Base-by-base conservation (phyloP, 2,888 invertebrate species). In the Limenitis camilla region DNA sequence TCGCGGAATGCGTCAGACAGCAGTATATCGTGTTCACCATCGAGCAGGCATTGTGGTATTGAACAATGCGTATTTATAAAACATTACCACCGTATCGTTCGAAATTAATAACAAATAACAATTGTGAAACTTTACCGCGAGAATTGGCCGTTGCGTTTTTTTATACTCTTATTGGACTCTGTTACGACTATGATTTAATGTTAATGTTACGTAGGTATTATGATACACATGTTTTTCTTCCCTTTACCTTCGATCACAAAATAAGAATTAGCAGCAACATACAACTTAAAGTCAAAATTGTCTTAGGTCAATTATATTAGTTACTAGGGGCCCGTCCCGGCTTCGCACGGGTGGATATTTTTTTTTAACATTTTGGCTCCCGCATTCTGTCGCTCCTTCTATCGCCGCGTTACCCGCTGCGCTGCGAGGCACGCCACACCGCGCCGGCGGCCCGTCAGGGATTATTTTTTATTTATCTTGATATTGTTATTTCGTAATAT, bases 101-200 rank as follows among this genome's bases (percentile, higher is more conserved):
- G 86, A 87, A 86, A 87, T 86, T 86, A 86, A 87, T 86, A 87
- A 87, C 86, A 86, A 87, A 87, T 86, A 86, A 86, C 86, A 86
- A 85, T 84, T 79, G 83, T 83, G 86, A 79, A 85, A 85, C 84
- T 80, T 81, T 82, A 81, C 81, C 81, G 81, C 77, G 82, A 76
- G 84, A 85, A 84, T 82, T 85, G 78, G 78, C 79, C 78, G 75
- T 75, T 80, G 76, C 77, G 77, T 75, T 75, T 56, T 53, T 51
- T 36, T 43, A 44, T 43, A 40, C 30, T 47, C 32, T 43, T 49
- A 29, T 33, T 35, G 29, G 42, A 44, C 11, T 19, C 11, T 46
- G 43, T 50, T 49, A 56, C 56, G 43, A 31, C 39, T 47, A 32
- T 33, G 28, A 44, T 36, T 43, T 29, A 49, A 36, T 40, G 32